Evolutionary conservation across 2,113 vertebrate genomes (phyloP).

Genomic region (Oenanthe oenanthe): DNA sequence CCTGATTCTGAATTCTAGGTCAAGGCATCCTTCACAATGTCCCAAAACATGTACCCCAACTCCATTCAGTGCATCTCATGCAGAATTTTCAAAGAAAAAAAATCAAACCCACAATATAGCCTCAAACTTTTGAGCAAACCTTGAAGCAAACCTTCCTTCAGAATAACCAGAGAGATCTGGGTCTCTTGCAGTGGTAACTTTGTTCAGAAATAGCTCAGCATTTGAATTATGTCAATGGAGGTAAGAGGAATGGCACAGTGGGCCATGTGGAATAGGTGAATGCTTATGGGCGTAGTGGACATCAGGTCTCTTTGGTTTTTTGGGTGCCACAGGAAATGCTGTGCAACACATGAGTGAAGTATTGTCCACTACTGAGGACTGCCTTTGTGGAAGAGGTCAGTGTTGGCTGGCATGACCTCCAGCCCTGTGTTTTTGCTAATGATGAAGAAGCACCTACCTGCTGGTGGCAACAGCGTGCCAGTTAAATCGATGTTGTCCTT

Average conservation of each 20-base stretch:
- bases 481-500: not conserved
- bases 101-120: not conserved
- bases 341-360: not conserved
- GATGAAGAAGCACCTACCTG: not conserved
- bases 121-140: not conserved
- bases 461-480: not conserved
- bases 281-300: not conserved
- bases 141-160: not conserved
- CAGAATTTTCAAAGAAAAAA: not conserved
- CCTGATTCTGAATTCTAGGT: not conserved
- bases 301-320: not conserved
- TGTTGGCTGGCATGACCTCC: not conserved
- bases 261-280: not conserved
- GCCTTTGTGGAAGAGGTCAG: not conserved
- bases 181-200: not conserved
- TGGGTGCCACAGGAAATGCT: not conserved
- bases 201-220: not conserved
- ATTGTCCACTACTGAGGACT: not conserved
- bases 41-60: not conserved
- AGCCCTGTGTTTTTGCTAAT: not conserved
- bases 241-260: not conserved
- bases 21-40: not conserved
- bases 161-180: not conserved
- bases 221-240: not conserved
- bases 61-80: not conserved